These are phyloP conservation scores for Amphiprion percula DNA, from an alignment of 2,113 vertebrate species.

Conservation along the genomic window DNA sequence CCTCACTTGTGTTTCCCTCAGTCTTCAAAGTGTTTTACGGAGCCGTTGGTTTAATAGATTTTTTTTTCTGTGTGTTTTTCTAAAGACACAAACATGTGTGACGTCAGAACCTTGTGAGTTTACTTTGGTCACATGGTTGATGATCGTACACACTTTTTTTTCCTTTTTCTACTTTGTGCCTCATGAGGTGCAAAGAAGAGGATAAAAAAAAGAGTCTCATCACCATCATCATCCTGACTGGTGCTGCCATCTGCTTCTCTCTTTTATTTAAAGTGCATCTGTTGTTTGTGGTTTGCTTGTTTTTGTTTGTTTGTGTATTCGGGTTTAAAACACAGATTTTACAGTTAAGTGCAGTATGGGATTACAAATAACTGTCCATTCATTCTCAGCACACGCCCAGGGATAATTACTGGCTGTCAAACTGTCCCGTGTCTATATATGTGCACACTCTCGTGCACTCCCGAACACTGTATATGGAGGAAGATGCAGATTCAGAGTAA, in stretches of 20 bases:
- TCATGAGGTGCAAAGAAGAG: neutral
- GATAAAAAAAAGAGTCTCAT: neutral
- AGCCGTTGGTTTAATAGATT: slow-evolving; percentile 28
- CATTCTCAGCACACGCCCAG: slow-evolving; percentile 54
- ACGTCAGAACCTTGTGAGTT: slow-evolving; percentile 40
- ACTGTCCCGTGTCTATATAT: slow-evolving; percentile 18
- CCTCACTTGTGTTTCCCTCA: slow-evolving; percentile 2
- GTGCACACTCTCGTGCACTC: neutral
- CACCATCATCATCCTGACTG: neutral
- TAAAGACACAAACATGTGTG: slow-evolving; percentile 2
- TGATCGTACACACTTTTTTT: neutral
- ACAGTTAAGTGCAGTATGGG: slow-evolving; percentile 36
- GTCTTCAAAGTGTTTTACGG: slow-evolving; percentile 45
- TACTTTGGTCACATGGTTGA: slow-evolving; percentile 34
- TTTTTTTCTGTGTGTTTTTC: slow-evolving; percentile 6
- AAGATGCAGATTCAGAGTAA: neutral
- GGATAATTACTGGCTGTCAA: slow-evolving; percentile 54
- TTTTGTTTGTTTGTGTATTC: slow-evolving; percentile 8
- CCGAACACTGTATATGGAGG: neutral
- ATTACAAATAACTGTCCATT: slow-evolving; percentile 39
- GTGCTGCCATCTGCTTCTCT: slow-evolving; percentile 20
- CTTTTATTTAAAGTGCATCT: slow-evolving; percentile 23
- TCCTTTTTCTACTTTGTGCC: neutral
- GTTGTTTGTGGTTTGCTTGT: neutral
- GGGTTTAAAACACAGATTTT: slow-evolving; percentile 36